These are phyloP conservation scores for Orgyia antiqua DNA, from an alignment of 2,888 invertebrate species.

Conservation along the genomic window DNA sequence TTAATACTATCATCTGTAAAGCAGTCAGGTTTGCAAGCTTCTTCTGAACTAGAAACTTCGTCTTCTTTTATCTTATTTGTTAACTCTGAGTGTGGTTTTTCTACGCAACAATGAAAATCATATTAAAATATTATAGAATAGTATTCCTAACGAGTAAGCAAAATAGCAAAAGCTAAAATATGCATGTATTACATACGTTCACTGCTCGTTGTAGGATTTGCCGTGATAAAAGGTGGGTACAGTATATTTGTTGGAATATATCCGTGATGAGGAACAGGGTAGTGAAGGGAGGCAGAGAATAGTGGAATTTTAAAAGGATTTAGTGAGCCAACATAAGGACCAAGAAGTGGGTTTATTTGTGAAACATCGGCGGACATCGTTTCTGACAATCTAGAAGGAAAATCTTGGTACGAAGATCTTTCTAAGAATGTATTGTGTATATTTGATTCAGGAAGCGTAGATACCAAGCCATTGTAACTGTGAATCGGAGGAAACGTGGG, in stretches of 20 bases:
- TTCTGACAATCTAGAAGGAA: slow-evolving; percentile 42
- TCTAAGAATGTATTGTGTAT: slow-evolving; percentile 45
- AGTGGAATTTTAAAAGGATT: slow-evolving; percentile 56
- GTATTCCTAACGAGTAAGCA: not conserved
- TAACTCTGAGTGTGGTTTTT: slow-evolving; percentile 56
- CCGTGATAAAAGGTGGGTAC: slow-evolving; percentile 53
- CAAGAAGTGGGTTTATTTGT: slow-evolving; percentile 39
- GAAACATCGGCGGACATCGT: slow-evolving; percentile 32
- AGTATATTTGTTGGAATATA: slow-evolving; percentile 67
- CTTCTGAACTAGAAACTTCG: slow-evolving; percentile 87
- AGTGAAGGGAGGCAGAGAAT: slow-evolving; percentile 53
- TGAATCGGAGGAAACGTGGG: slow-evolving; percentile 47
- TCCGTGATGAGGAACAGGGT: slow-evolving; percentile 55
- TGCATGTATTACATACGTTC: too few relatives aligned
- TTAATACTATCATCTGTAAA: slow-evolving; percentile 17
- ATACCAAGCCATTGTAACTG: slow-evolving; percentile 36
- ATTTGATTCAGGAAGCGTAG: slow-evolving; percentile 36
- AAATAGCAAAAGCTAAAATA: too few relatives aligned
- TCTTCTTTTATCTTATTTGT: slow-evolving; percentile 79
- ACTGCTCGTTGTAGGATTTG: slow-evolving; percentile 35
- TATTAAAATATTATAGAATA: not conserved
- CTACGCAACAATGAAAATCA: slow-evolving; percentile 21
- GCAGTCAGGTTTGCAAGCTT: slow-evolving; percentile 68
- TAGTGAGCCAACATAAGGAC: slow-evolving; percentile 37
- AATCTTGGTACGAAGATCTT: slow-evolving; percentile 46